phyloP scores from a whole-genome alignment of 2,888 invertebrate species.

The Macaria liturata region DNA sequence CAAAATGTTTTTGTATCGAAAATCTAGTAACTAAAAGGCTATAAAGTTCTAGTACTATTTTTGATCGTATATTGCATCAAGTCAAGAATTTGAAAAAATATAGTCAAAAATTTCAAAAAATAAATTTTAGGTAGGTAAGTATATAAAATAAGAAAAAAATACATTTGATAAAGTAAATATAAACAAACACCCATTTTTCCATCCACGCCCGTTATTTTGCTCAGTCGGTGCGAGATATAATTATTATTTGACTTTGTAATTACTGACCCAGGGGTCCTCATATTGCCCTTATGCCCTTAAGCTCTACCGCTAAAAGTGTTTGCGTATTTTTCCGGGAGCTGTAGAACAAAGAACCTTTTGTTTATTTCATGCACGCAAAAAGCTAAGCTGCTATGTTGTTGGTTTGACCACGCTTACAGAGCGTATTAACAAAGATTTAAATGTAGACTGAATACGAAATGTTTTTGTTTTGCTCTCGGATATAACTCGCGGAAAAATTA shows the following conservation, averaged over 20 bases:
- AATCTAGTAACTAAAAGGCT: too few species aligned
- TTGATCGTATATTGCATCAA: too few species aligned
- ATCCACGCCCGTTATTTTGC: slow-evolving; percentile 12
- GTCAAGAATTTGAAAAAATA: too few species aligned
- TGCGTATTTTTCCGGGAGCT: slow-evolving; percentile 30
- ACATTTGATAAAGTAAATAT: too few species aligned
- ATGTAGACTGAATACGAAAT: slow-evolving; percentile 1
- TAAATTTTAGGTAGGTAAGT: too few species aligned
- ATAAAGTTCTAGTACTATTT: too few species aligned
- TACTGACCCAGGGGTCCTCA: slow-evolving; percentile 28
- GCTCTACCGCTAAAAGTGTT: slow-evolving; percentile 29
- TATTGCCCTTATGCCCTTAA: slow-evolving; percentile 28
- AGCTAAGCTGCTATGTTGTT: slow-evolving; percentile 13
- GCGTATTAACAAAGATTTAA: slow-evolving; percentile 14
- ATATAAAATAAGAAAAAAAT: too few species aligned
- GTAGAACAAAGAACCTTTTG: slow-evolving; percentile 28
- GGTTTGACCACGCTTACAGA: slow-evolving; percentile 10
- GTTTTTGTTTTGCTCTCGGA: not conserved
- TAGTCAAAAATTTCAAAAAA: too few species aligned
- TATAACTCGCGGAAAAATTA: not conserved
- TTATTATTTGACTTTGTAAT: slow-evolving; percentile 39
- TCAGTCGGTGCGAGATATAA: slow-evolving; percentile 29
- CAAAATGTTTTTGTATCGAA: too few species aligned
- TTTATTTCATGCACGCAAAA: slow-evolving; percentile 23
- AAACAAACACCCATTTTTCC: too few species aligned